Conservation (phyloP, 2,888 invertebrate species). For the Eupithecia exiguata region DNA sequence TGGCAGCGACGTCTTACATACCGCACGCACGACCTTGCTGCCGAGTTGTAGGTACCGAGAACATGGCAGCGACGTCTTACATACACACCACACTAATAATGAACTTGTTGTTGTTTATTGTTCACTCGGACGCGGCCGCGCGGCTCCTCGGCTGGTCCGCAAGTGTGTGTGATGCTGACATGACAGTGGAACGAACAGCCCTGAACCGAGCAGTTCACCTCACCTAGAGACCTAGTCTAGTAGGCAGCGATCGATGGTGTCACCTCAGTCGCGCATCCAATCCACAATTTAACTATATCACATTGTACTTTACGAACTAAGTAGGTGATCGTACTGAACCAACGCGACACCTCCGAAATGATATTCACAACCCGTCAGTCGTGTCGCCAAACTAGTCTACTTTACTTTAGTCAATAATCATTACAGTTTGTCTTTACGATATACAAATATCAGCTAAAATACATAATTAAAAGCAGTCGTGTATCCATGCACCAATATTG, state of each 20-base stretch:
- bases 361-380: conserved; percentile 53
- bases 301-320: conserved; percentile 53
- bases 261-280: conserved; percentile 35
- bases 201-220: background rate
- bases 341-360: conserved; percentile 30
- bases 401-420: background rate
- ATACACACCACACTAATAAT: background rate
- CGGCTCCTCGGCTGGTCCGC: too few relatives aligned
- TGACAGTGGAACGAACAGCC: too few relatives aligned
- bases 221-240: background rate
- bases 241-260: background rate
- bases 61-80: conserved; percentile 31
- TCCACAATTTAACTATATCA: conserved; percentile 59
- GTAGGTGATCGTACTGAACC: conserved; percentile 36
- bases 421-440: background rate
- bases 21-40: conserved; percentile 30
- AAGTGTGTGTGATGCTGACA: too few relatives aligned
- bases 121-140: background rate
- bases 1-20: too few relatives aligned
- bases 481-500: background rate
- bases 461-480: conserved; percentile 1
- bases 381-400: conserved; percentile 19
- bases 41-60: conserved; percentile 12
- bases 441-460: background rate
- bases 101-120: background rate